Conservation (phyloP, 2,888 invertebrate genomes). For the Eupithecia centaureata region DNA sequence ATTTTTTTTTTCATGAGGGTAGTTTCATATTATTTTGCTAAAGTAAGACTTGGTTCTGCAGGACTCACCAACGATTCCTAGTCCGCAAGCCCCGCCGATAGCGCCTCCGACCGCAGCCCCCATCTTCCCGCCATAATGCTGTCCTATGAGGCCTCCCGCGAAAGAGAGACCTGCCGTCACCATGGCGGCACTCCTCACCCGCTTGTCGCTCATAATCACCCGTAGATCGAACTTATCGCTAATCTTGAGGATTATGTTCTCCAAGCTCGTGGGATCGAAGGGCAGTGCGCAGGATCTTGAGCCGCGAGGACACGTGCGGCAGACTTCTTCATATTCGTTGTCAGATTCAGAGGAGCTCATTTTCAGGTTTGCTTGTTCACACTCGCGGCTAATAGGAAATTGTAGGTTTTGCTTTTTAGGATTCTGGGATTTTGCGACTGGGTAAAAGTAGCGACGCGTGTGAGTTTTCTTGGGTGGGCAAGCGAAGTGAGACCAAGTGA, state of each 20-base stretch:
- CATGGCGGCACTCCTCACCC: slow-evolving; percentile 58
- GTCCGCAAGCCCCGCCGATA: slow-evolving; percentile 72
- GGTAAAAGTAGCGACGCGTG: not conserved
- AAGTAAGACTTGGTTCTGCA: not conserved
- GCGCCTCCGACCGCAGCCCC: slow-evolving; percentile 73
- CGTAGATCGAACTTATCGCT: slow-evolving; percentile 72
- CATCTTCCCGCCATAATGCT: slow-evolving; percentile 70
- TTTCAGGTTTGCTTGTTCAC: not conserved
- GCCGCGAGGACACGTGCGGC: slow-evolving; percentile 39
- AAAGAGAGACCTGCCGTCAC: slow-evolving; percentile 69
- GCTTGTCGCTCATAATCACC: slow-evolving; percentile 59
- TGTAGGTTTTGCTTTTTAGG: not conserved
- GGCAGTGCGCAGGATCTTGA: slow-evolving; percentile 54
- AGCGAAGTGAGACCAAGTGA: no score
- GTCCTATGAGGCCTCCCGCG: slow-evolving; percentile 71
- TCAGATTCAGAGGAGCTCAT: slow-evolving; percentile 56
- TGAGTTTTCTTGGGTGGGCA: no score
- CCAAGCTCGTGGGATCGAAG: slow-evolving; percentile 64
- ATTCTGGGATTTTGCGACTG: not conserved
- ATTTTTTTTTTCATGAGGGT: slow-evolving; percentile 19
- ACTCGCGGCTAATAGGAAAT: not conserved
- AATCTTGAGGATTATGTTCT: slow-evolving; percentile 67
- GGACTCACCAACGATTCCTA: slow-evolving; percentile 70
- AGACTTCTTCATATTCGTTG: slow-evolving; percentile 51
- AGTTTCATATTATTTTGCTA: slow-evolving; percentile 7